These are phyloP conservation scores for Petrolisthes cinctipes DNA, from an alignment of 2,888 invertebrate species.

Conservation along the genomic window DNA sequence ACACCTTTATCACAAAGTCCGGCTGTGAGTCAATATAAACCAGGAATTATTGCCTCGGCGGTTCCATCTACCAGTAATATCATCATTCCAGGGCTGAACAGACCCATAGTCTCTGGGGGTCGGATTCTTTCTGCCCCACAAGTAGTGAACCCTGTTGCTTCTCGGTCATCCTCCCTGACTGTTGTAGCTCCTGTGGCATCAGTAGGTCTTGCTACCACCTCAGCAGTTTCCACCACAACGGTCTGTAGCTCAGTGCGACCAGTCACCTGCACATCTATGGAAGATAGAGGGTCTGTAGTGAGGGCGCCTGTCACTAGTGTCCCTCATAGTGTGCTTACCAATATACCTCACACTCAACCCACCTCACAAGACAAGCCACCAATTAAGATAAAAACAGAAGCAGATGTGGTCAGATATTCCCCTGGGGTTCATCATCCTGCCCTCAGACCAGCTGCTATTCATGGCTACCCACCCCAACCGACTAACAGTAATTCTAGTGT, in stretches of 20 bases:
- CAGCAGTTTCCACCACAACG: slow-evolving; percentile 37
- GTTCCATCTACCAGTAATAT: slow-evolving; percentile 32
- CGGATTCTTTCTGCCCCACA: slow-evolving; percentile 41
- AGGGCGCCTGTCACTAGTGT: slow-evolving; percentile 49
- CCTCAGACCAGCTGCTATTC: slow-evolving; percentile 43
- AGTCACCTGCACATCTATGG: slow-evolving; percentile 10
- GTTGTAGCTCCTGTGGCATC: slow-evolving; percentile 58
- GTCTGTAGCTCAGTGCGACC: slow-evolving; percentile 32
- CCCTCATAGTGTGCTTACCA: slow-evolving; percentile 44
- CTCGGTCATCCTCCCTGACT: slow-evolving; percentile 40
- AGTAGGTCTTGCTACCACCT: slow-evolving; percentile 33
- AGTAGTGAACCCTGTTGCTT: slow-evolving; percentile 32
- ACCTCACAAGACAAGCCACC: slow-evolving; percentile 38
- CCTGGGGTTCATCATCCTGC: slow-evolving; percentile 47
- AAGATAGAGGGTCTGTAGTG: slow-evolving; percentile 52
- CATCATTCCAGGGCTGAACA: slow-evolving; percentile 78
- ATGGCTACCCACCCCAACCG: slow-evolving; percentile 35
- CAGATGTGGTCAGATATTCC: slow-evolving; percentile 46
- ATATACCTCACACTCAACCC: slow-evolving; percentile 30
- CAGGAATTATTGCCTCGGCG: slow-evolving; percentile 24
- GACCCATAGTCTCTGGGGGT: slow-evolving; percentile 75
- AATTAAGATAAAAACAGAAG: slow-evolving; percentile 50
- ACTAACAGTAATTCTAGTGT: slow-evolving; percentile 8
- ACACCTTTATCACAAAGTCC: slow-evolving; percentile 8
- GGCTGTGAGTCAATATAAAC: slow-evolving; percentile 25